Percentiles rank a stretch among this genome's conserved stretches.
phyloP scores from a whole-genome alignment of 2,888 invertebrate species.

The Mythimna loreyi region DNA sequence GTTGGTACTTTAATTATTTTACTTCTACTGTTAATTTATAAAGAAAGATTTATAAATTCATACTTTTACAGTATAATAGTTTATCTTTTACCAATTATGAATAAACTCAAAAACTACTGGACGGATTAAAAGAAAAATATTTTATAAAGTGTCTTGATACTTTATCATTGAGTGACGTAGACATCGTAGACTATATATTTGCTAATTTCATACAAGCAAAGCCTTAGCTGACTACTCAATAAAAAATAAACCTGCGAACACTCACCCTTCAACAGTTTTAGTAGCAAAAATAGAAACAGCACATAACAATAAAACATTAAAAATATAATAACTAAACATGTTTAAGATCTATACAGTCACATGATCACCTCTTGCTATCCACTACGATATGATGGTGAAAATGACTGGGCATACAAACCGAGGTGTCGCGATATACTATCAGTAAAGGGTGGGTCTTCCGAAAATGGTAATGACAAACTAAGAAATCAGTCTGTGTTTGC shows the following conservation, averaged over 20 bases:
- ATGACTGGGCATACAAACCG: constrained; percentile 78
- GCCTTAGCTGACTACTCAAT: too few species aligned
- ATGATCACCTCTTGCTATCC: constrained; percentile 67
- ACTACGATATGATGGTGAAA: constrained; percentile 76
- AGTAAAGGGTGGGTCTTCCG: constrained; percentile 80
- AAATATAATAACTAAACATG: constrained; percentile 82
- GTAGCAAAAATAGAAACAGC: constrained; percentile 77
- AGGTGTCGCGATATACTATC: constrained; percentile 80
- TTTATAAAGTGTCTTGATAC: too few species aligned
- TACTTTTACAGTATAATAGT: too few species aligned
- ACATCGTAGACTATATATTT: too few species aligned
- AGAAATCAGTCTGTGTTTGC: constrained; percentile 82
- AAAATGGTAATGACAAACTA: constrained; percentile 84
- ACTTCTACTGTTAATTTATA: too few species aligned
- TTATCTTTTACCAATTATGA: too few species aligned
- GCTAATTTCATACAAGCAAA: too few species aligned
- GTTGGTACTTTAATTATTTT: too few species aligned
- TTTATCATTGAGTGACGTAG: too few species aligned
- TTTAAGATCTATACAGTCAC: constrained; percentile 72
- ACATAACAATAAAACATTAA: constrained; percentile 75
- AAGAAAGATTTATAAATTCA: too few species aligned
- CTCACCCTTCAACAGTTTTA: constrained; percentile 84
- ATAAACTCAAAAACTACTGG: too few species aligned
- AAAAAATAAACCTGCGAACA: constrained; percentile 24
- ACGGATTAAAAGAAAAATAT: too few species aligned